Percentiles rank a stretch among this genome's conserved stretches.
Conservation (phyloP, 2,797 vertebrate species). For the Parambassis ranga region DNA sequence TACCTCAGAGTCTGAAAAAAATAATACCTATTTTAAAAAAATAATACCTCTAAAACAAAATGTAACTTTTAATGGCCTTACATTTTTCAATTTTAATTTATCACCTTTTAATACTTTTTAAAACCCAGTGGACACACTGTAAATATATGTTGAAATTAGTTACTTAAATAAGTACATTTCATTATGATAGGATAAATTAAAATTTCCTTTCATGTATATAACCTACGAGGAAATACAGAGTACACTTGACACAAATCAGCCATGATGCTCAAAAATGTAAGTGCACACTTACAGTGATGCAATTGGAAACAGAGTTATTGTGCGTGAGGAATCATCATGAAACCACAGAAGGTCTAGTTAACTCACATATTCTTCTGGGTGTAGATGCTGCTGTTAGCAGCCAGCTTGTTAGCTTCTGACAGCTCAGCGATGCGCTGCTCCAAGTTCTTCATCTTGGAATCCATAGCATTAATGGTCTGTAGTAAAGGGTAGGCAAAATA, state of each 20-base stretch:
- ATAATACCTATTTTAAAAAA: no score
- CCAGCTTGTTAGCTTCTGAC: slow-evolving; percentile 98
- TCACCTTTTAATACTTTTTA: no score
- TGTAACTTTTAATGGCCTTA: no score
- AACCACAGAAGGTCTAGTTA: slow-evolving; percentile 42
- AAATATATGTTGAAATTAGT: neutral
- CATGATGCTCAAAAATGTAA: slow-evolving; percentile 1
- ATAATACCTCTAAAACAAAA: no score
- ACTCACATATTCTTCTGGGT: slow-evolving; percentile 99
- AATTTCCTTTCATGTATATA: slow-evolving; percentile 17
- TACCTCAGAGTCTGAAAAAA: no score
- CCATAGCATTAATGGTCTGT: slow-evolving; percentile 99
- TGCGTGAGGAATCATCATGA: slow-evolving; percentile 22
- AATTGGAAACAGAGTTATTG: slow-evolving; percentile 21
- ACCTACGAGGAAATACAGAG: neutral
- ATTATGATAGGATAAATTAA: neutral
- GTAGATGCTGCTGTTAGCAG: slow-evolving; percentile 98
- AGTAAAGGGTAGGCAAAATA: slow-evolving; percentile 22
- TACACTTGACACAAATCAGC: slow-evolving; percentile 1
- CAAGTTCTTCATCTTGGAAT: slow-evolving; percentile 97
- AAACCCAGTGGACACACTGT: no score
- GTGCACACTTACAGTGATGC: slow-evolving; percentile 44
- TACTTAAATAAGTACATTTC: neutral
- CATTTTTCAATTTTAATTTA: no score
- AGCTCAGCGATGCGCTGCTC: slow-evolving; percentile 97